Base-by-base conservation (phyloP, 2,888 invertebrate genomes). In the Drosophila planitibia region DNA sequence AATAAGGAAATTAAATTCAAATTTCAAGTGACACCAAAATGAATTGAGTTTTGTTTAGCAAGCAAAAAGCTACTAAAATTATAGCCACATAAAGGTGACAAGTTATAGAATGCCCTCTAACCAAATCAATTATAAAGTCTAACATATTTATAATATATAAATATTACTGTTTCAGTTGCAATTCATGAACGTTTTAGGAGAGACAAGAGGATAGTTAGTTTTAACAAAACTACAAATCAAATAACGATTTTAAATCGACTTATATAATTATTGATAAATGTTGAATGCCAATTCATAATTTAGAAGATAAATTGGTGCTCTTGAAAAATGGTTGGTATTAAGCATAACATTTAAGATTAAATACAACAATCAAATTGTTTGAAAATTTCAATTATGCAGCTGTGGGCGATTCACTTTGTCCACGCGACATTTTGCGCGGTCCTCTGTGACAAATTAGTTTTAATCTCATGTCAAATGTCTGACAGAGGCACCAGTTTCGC, bases 391-490 rank as follows among this genome's bases (percentile, higher is more conserved):
- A 53, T 32, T 25, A 28, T 28, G n/a, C 28, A 57, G 55, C 39
- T 37, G 16, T 28, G 16, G 32, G 30, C 51, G 49, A 39, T 9
- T 32, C 32, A n/a, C 49, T 53, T 16, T 30, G 39, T 37, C 30
- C 2, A 14, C 4, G 25, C 22, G 47, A 47, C 33, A 60, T 16
- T 54, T 63, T 58, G 1, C 12, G 52, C 19, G 49, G 37, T 41
- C 60, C 49, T 61, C 47, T 33, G 63, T 57, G 51, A 64, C 73
- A 70, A 83, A 80, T 82, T 64, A 69, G 73, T 76, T 74, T 78
- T 86, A 89, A 89, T 80, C 82, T 82, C 80, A 74, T 87, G 87
- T 84, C 87, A 87, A 84, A 80, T 73, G 76, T 63, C 89, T 81
- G 89, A 73, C 79, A 82, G 79, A 66, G 65, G 70, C 79, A 71